Percentiles rank a stretch among this genome's conserved stretches.
Conservation (phyloP, 2,888 invertebrate species). For the Acrocyrtus sp. region DNA sequence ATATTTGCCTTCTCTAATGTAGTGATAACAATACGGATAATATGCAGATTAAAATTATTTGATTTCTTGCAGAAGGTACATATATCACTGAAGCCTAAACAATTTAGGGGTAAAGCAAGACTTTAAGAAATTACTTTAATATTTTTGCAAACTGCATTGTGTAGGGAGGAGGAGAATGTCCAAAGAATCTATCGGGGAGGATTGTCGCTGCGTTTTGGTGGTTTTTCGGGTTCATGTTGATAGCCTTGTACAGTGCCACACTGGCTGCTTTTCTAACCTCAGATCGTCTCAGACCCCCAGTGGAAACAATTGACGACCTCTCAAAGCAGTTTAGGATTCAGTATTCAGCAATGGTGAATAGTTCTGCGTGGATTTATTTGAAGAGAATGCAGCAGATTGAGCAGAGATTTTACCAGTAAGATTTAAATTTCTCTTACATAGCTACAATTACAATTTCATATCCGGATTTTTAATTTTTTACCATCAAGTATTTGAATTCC, state of each 20-base stretch:
- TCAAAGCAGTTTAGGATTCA: conserved; percentile 96
- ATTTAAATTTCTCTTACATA: too few species aligned
- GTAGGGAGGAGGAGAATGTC: conserved; percentile 94
- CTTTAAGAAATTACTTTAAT: too few species aligned
- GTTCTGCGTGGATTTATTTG: conserved; percentile 93
- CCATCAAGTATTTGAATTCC: neutral
- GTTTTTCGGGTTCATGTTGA: conserved; percentile 98
- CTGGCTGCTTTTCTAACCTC: conserved; percentile 96
- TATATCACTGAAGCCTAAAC: conserved; percentile 97
- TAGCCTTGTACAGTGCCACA: conserved; percentile 98
- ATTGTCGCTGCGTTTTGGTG: conserved; percentile 98
- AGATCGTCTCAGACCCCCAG: conserved; percentile 89
- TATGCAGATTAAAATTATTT: too few species aligned
- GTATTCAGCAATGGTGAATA: conserved; percentile 90
- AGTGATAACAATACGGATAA: neutral
- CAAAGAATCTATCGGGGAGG: conserved; percentile 94
- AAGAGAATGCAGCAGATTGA: conserved; percentile 96
- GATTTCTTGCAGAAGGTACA: conserved; percentile 81
- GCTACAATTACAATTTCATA: neutral
- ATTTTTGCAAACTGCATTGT: too few species aligned
- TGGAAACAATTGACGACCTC: conserved; percentile 92
- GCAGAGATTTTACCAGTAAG: conserved; percentile 91
- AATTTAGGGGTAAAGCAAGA: conserved; percentile 71
- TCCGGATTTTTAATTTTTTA: neutral
- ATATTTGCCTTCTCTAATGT: neutral